phyloP scores from a whole-genome alignment of 2,113 vertebrate genomes.

The Neogobius melanostomus region DNA sequence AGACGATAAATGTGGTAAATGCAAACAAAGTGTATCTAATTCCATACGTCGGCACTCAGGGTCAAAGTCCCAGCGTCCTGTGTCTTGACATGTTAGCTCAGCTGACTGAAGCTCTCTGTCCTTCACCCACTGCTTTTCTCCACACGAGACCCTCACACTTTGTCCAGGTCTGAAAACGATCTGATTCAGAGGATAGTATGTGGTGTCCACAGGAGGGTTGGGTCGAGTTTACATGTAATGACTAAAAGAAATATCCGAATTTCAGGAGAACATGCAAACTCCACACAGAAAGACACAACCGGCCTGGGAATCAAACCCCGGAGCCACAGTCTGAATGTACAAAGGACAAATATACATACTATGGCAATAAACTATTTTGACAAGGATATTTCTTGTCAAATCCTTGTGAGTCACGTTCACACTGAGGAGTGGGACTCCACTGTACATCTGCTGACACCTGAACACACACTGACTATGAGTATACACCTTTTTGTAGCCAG shows the following conservation, averaged over 20 bases:
- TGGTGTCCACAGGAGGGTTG: accelerated
- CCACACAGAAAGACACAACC: no score
- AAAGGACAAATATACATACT: no score
- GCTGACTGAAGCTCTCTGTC: accelerated
- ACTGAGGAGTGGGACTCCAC: slow-evolving; percentile 62
- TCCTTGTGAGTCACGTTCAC: slow-evolving; percentile 47
- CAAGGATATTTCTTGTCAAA: no score
- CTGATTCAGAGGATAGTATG: not conserved
- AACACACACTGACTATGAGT: slow-evolving; percentile 29
- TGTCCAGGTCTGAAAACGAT: slow-evolving; percentile 37
- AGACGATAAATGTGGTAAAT: not conserved
- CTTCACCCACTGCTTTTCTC: not conserved
- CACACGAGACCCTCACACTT: slow-evolving; percentile 30
- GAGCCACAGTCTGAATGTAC: no score
- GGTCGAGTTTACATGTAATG: slow-evolving; percentile 34
- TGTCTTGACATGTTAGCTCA: not conserved
- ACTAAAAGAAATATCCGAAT: slow-evolving; percentile 6
- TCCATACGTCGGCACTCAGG: slow-evolving; percentile 52
- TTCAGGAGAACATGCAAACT: no score
- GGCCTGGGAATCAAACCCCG: no score
- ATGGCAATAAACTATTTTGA: no score
- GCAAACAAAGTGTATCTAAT: not conserved
- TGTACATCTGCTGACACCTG: slow-evolving; percentile 19
- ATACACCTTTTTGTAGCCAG: accelerated
- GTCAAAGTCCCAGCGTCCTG: slow-evolving; percentile 21